Percentiles rank a stretch among this genome's conserved stretches.
These are phyloP conservation scores for Hipposideros larvatus DNA, from an alignment of 2,797 vertebrate species.

Conservation along the genomic window DNA sequence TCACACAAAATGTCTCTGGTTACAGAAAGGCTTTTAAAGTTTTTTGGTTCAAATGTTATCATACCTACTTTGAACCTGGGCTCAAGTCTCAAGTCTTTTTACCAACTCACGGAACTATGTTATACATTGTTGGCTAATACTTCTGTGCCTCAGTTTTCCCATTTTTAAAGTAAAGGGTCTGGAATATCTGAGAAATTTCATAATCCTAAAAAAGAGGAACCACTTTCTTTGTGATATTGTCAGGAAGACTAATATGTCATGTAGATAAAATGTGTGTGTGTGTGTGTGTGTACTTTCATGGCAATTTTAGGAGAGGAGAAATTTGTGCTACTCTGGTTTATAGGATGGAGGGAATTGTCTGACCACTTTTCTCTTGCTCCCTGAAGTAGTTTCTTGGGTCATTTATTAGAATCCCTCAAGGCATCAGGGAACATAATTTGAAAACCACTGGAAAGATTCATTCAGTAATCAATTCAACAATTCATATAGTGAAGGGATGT, in stretches of 20 bases:
- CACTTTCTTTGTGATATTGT: neutral
- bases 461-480: neutral
- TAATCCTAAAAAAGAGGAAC: neutral
- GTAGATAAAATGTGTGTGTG: neutral
- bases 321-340: neutral
- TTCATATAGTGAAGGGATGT: neutral
- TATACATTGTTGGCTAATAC: neutral
- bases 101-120: neutral
- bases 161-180: neutral
- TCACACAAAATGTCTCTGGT: neutral
- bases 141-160: neutral
- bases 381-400: neutral
- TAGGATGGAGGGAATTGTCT: neutral
- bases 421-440: neutral
- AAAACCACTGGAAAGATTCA: neutral
- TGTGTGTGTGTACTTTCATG: neutral
- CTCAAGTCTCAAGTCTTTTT: neutral
- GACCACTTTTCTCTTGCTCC: neutral
- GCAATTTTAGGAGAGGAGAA: neutral
- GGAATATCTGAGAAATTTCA: neutral
- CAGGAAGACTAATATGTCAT: neutral
- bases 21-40: neutral
- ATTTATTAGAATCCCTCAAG: neutral
- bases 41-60: neutral
- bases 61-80: neutral